Evolutionary conservation across 2,888 invertebrate genomes (phyloP), one percentile per base, ranked within the genome.

Genomic region (Cryptocephalus moraei): DNA sequence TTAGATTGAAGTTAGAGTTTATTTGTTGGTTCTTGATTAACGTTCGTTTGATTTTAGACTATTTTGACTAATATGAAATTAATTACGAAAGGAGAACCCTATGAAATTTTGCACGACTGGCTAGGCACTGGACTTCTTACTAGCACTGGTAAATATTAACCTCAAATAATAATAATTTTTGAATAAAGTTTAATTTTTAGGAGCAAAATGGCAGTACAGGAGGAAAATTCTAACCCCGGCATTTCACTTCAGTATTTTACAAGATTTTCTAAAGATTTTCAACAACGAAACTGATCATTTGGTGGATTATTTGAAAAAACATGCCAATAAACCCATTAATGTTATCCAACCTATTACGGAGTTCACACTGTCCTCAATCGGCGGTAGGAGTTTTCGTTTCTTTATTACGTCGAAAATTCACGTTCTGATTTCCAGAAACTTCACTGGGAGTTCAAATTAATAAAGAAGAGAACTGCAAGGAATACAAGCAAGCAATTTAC

Each of bases 171-270:
- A 4, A 22, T 22, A 22, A 22, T 22, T 32, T 11, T 22, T 31
- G 6, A 32, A 32, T 6, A 22, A 32, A 13, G 2, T 10, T 43
- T 36, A 4, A 44, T 39, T 36, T 47, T 33, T 41, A 55, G 55
- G 53, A 39, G 13, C 44, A 1, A 56, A 56, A 53, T 58, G 58
- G 58, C 54, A 55, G 32, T 45, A 39, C 2, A 46, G 58, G 39
- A 45, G 58, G 33, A 56, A 56, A 44, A 52, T 58, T 13, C 39
- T 58, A 34, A 58, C 58, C 11, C 56, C 58, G 22, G 53, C 58
- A 8, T 58, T 58, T 39, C 58, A 58, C 43, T 56, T 58, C 32
- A 55, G 46, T 13, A 56, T 58, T 31, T 32, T 58, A 9, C 56
- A 56, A 45, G 49, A 54, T 4, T 58, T 56, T 44, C 36, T 56